Percentiles rank a stretch among this genome's conserved stretches.
phyloP scores from a whole-genome alignment of 2,113 vertebrate genomes.

The Salvator merianae region DNA sequence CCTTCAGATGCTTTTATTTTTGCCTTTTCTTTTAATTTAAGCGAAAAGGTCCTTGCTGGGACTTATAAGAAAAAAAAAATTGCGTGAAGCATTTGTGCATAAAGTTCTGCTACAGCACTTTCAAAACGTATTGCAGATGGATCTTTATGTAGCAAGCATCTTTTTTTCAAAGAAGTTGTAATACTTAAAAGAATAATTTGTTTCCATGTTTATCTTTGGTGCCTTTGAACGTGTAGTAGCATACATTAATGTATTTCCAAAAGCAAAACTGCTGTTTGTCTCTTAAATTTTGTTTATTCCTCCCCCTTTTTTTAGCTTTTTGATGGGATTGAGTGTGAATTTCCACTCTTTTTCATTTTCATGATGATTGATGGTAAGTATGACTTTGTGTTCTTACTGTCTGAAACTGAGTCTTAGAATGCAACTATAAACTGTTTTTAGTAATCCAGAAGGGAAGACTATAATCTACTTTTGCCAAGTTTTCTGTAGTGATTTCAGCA shows the following conservation, averaged over 20 bases:
- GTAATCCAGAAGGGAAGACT: neutral
- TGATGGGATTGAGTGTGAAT: constrained; percentile 98
- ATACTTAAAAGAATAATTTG: constrained; percentile 26
- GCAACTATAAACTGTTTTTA: neutral
- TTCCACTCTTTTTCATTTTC: constrained; percentile 97
- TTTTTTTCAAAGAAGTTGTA: neutral
- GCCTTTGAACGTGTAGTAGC: neutral
- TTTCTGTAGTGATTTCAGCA: neutral
- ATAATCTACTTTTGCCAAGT: neutral
- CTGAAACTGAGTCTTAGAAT: constrained; percentile 13
- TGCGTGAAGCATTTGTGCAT: constrained; percentile 7
- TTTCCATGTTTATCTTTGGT: constrained; percentile 11
- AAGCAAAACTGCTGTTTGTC: neutral
- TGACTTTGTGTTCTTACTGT: constrained; percentile 32
- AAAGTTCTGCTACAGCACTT: neutral
- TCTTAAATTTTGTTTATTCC: constrained; percentile 61
- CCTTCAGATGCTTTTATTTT: constrained; percentile 8
- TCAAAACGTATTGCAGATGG: neutral
- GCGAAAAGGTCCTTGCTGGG: constrained; percentile 6
- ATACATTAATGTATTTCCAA: constrained; percentile 19
- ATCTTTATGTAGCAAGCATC: neutral
- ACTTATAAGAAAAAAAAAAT: neutral
- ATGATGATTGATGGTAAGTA: constrained; percentile 99
- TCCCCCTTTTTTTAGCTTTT: constrained; percentile 83
- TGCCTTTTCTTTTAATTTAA: constrained; percentile 13